Conservation (phyloP, 2,797 vertebrate genomes). For the Scolopax bukidnonensis region DNA sequence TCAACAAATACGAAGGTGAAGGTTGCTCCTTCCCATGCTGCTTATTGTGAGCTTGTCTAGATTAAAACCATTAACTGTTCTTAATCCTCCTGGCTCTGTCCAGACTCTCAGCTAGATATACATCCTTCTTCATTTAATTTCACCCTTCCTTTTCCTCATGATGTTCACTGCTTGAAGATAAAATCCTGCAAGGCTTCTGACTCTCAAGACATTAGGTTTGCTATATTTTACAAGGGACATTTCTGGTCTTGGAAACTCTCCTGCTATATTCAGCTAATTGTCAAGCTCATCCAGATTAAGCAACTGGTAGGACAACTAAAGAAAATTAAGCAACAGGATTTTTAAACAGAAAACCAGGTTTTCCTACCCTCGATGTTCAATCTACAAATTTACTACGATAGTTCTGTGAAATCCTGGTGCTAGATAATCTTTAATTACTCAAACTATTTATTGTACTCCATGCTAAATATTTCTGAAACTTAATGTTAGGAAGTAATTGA, state of each 20-base stretch:
- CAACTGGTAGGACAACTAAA: not conserved
- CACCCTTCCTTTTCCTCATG: not conserved
- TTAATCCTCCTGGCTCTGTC: constrained; percentile 8
- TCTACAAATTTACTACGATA: not conserved
- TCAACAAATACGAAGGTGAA: not conserved
- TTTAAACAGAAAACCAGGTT: not conserved
- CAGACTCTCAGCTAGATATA: not conserved
- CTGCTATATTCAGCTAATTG: not conserved
- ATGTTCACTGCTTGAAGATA: not conserved
- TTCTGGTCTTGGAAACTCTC: not conserved
- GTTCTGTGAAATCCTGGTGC: not conserved
- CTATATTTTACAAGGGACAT: not conserved
- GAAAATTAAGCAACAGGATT: not conserved
- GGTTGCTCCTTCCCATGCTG: not conserved
- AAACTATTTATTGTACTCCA: not conserved
- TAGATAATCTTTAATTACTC: not conserved
- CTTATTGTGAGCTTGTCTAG: not conserved
- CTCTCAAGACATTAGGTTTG: not conserved
- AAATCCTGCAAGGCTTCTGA: not conserved
- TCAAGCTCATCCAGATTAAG: not conserved
- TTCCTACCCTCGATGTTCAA: not conserved
- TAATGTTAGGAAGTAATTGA: not conserved
- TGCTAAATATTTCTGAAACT: not conserved
- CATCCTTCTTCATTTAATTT: not conserved
- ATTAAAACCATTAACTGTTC: not conserved